phyloP scores from a whole-genome alignment of 2,888 invertebrate genomes.

The Bellardia pandia region DNA sequence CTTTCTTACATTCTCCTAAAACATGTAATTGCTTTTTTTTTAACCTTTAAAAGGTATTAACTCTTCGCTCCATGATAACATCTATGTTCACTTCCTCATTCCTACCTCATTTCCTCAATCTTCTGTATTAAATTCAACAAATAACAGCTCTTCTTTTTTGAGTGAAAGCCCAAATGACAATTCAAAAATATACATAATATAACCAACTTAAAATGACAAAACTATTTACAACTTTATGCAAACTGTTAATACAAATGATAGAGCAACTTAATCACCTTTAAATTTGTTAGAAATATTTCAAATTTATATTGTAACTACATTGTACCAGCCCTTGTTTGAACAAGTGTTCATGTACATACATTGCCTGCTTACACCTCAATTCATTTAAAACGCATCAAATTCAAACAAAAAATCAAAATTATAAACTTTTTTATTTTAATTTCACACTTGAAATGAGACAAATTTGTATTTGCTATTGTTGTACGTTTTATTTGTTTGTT shows the following conservation, averaged over 20 bases:
- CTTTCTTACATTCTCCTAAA: background rate
- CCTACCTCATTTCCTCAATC: background rate
- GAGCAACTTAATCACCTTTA: conserved; percentile 55
- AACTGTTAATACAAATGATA: background rate
- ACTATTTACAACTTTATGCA: background rate
- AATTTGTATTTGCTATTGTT: conserved; percentile 53
- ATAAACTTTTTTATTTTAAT: conserved; percentile 60
- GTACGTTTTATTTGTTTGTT: background rate
- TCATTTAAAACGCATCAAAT: conserved; percentile 68
- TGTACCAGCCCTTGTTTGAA: background rate
- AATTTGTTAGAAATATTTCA: conserved; percentile 45
- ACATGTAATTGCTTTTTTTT: background rate
- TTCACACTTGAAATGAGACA: conserved; percentile 71
- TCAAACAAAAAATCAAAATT: conserved; percentile 43
- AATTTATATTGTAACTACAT: background rate
- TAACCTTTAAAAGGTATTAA: background rate
- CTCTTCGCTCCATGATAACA: background rate
- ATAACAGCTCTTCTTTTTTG: background rate
- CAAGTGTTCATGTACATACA: conserved; percentile 20
- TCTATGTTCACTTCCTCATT: background rate
- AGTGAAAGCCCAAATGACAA: background rate
- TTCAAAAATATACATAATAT: background rate
- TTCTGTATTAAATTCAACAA: background rate
- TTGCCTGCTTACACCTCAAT: conserved; percentile 13
- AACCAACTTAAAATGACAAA: background rate